phyloP scores from a whole-genome alignment of 1,140 invertebrate genomes.

The Scaptomyza pallida region DNA sequence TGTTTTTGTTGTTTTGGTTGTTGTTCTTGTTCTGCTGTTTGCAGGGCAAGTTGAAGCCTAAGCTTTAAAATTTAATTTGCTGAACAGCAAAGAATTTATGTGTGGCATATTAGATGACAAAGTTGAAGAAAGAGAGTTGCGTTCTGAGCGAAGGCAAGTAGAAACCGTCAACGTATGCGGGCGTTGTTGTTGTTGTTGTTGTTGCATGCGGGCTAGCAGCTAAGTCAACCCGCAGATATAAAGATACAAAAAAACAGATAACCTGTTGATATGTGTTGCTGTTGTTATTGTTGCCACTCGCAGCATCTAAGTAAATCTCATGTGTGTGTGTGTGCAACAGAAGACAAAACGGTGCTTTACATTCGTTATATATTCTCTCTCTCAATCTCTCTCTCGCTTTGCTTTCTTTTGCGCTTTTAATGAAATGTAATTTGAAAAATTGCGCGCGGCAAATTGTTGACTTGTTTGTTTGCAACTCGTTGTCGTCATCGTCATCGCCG shows the following conservation, averaged over 20 bases:
- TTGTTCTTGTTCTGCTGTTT: constrained; percentile 33
- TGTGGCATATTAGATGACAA: constrained; percentile 62
- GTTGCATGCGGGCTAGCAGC: constrained; percentile 51
- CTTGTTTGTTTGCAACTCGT: constrained; percentile 55
- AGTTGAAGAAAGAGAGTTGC: constrained; percentile 47
- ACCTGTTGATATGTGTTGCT: constrained; percentile 52
- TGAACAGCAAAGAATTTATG: constrained; percentile 61
- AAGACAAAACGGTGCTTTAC: constrained; percentile 77
- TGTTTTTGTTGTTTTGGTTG: constrained; percentile 22
- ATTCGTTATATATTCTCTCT: constrained; percentile 46
- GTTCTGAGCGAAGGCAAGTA: no score
- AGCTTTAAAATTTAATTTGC: constrained; percentile 76
- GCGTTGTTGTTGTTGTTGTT: constrained; percentile 51
- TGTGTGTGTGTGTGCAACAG: constrained; percentile 30
- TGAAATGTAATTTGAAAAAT: constrained; percentile 80
- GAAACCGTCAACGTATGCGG: no score
- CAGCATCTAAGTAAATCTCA: constrained; percentile 18
- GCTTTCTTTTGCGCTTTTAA: constrained; percentile 41
- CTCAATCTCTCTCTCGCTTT: not conserved
- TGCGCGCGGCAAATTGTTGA: constrained; percentile 70
- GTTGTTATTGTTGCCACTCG: constrained; percentile 12
- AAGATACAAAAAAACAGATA: constrained; percentile 50
- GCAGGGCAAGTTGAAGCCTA: constrained; percentile 52
- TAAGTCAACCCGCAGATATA: constrained; percentile 22
- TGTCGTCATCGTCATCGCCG: constrained; percentile 28